phyloP scores from a whole-genome alignment of 2,113 vertebrate genomes.

The Rhombomys opimus region DNA sequence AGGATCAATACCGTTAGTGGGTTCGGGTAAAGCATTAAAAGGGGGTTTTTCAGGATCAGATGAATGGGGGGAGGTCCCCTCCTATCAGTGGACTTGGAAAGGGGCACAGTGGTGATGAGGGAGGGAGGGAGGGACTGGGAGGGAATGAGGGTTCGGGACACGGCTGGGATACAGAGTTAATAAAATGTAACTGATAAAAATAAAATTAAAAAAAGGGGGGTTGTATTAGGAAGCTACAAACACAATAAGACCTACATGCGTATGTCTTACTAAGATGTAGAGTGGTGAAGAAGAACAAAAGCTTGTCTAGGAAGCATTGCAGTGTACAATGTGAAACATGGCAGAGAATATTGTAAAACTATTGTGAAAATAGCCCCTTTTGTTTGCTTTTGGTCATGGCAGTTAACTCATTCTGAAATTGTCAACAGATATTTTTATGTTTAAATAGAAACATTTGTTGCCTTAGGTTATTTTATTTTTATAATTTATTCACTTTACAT shows the following conservation, averaged over 20 bases:
- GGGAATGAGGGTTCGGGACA: no score
- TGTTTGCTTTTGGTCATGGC: not conserved
- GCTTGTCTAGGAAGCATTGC: not conserved
- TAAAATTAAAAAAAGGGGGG: no score
- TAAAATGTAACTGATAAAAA: no score
- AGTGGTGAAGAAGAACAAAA: not conserved
- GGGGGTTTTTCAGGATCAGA: no score
- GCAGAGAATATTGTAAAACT: not conserved
- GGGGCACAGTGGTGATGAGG: no score
- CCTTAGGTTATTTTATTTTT: not conserved
- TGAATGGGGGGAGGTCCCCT: no score
- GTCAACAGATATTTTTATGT: not conserved
- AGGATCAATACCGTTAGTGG: not conserved
- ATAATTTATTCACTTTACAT: no score
- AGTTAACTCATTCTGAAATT: slow-evolving; percentile 32
- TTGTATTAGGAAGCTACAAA: not conserved
- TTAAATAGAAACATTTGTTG: not conserved
- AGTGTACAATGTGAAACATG: no score
- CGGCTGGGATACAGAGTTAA: no score
- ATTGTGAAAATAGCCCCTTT: not conserved
- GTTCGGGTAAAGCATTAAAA: not conserved
- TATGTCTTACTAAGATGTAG: not conserved
- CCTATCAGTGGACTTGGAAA: no score
- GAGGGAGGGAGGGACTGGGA: no score
- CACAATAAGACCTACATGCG: not conserved